Evolutionary conservation across 2,888 invertebrate genomes (phyloP), one percentile per base, ranked within the genome.

Genomic region (Drosophila hawaiiensis): DNA sequence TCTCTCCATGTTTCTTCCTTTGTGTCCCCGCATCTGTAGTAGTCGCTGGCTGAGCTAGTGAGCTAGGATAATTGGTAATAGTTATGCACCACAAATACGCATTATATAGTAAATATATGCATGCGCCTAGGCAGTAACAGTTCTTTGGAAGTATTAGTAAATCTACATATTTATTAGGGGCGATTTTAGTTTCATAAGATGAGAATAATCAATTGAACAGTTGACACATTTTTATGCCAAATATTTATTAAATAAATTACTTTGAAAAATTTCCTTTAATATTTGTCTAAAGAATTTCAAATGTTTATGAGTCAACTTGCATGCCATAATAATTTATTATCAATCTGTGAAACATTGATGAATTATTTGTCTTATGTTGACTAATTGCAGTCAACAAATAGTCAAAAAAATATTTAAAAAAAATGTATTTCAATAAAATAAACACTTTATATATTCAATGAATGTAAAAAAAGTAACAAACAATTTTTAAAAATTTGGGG

Each of bases 11-110:
- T 47, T 67, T 12, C n/a, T 33, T 47, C 37, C n/a, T 56, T 37
- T 52, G 28, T 35, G n/a, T 52, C 19, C n/a, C 14, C 47, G 35
- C 28, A 19, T n/a, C 47, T 29, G 10, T 39, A 12, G 56, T 50
- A 49, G 28, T 33, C 37, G 19, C 10, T 12, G 60, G 19, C 43
- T 76, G 43, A 37, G 37, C n/a, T 22, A 55, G 54, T 76, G 43
- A 37, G 37, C n/a, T 22, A 55, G 54, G 54, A 67, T 49, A 31
- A 16, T 31, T 14, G 16, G 29, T 22, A 14, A 19, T n/a, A 14
- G n/a, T 39, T 14, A 14, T n/a, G 55, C 39, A 19, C n/a, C 12
- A 39, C 7, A 19, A 43, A 49, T 68, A 25, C 47, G 14, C 25
- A 25, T 41, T 47, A 47, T 22, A 47, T 7, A 7, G 43, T 47